Base-by-base conservation (phyloP, 2,888 invertebrate genomes). In the Eupithecia abbreviata region DNA sequence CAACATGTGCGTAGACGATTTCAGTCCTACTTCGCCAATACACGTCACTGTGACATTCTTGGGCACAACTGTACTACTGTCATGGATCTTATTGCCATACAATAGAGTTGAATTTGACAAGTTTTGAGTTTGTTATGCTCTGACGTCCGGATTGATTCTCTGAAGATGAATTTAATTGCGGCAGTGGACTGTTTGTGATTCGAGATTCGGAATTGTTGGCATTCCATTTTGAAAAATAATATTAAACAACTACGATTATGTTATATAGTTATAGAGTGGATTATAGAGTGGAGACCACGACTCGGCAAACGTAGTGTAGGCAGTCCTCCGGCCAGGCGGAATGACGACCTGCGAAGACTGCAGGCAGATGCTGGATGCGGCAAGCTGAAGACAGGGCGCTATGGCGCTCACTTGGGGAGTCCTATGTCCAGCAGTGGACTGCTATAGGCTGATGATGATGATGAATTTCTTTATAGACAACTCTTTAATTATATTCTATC, bases 91-190 rank as follows among this genome's bases (percentile, higher is more conserved):
- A 68, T 68, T 68, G 10, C 43, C 13, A n/a, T 43, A 43, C 43
- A n/a, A 68, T 45, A 68, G 67, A 68, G 67, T 42, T 45, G 18
- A n/a, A 4, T 42, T 4, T 68, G 67, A 7, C 42, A 66, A 66
- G 10, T 66, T 65, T 42, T 5, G 5, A 9, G 2, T 41, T 12
- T 45, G 73, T 66, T 41, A 65, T 13, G 72, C 9, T 66, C 79
- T 85, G 86, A 88, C 88, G 88, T 82, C 82, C 79, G 86, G 80
- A 86, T 86, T 84, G 86, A 85, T 88, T 87, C 87, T 83, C 82
- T 77, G 88, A 88, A 87, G 82, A 85, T 84, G 66, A 66, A 62
- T 62, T 62, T 66, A 42, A 9, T 66, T 15, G 42, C 65, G 41
- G 15, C 6, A 41, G 41, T 41, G 13, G n/a, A 58, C 15, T 66